Conservation (phyloP, 2,888 invertebrate species). For the Ennomos quercinarius region DNA sequence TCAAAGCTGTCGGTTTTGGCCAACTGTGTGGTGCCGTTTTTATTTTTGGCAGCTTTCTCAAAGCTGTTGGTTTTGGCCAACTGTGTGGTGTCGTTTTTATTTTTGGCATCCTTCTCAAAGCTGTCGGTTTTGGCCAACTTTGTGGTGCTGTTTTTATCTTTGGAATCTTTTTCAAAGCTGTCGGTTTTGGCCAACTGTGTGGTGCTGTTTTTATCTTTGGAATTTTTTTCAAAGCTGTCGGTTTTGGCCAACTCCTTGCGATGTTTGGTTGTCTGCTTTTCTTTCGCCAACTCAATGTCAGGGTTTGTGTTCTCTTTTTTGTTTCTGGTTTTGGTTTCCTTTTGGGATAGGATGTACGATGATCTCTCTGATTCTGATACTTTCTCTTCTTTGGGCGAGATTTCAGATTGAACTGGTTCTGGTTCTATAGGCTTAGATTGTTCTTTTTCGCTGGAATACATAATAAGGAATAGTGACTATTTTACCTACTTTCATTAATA, state of each 20-base stretch:
- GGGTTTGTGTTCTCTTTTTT: constrained; percentile 21
- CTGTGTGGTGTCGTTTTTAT: too few species aligned
- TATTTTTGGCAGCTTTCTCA: constrained; percentile 6
- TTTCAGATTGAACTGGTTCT: constrained; percentile 12
- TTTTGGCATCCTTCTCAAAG: neutral
- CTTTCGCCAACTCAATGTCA: constrained; percentile 23
- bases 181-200: constrained; percentile 4
- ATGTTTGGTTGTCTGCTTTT: neutral
- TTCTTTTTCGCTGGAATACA: constrained; percentile 54
- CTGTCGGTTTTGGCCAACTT: constrained; percentile 6
- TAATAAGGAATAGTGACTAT: neutral
- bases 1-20: neutral
- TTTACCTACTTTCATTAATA: too few species aligned
- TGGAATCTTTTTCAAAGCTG: constrained; percentile 3
- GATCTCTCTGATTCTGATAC: constrained; percentile 43
- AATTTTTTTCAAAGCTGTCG: neutral
- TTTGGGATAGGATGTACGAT: constrained; percentile 58
- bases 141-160: too few species aligned
- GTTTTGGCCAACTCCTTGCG: neutral
- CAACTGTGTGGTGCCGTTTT: neutral
- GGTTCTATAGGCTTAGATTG: constrained; percentile 45
- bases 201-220: neutral
- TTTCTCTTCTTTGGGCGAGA: constrained; percentile 57
- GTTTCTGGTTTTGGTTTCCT: constrained; percentile 43
- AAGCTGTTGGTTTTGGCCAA: constrained; percentile 5